These are phyloP conservation scores for Forbesichthys agassizii DNA, from an alignment of 2,113 vertebrate species.

Conservation along the genomic window DNA sequence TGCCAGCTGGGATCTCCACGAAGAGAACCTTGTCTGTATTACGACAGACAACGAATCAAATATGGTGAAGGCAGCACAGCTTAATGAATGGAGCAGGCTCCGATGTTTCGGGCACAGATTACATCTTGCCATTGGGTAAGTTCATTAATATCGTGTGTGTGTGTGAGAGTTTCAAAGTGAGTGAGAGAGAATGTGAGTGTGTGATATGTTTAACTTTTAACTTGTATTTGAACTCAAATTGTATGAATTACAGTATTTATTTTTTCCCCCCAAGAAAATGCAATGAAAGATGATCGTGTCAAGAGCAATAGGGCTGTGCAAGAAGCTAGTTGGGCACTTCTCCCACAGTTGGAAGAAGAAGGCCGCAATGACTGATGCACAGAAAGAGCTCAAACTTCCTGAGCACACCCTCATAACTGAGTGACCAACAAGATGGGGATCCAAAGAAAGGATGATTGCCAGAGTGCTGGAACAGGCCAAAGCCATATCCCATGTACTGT, in stretches of 20 bases:
- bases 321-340: conserved; percentile 1
- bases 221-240: background rate
- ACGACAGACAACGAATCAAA: no score
- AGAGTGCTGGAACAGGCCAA: background rate
- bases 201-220: background rate
- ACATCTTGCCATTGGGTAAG: background rate
- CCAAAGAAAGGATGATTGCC: background rate
- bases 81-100: background rate
- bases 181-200: background rate
- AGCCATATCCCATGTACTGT: background rate
- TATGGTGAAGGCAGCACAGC: no score
- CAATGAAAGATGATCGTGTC: background rate
- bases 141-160: background rate
- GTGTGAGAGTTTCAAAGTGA: background rate
- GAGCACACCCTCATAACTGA: background rate
- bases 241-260: background rate
- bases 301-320: conserved; percentile 2
- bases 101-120: background rate
- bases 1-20: no score
- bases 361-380: background rate
- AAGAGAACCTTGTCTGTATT: no score
- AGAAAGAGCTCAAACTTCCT: background rate
- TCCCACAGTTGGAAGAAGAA: background rate
- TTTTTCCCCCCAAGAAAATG: background rate
- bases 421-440: background rate